Conservation (phyloP, 2,888 invertebrate species). For the Esperia sulphurella region DNA sequence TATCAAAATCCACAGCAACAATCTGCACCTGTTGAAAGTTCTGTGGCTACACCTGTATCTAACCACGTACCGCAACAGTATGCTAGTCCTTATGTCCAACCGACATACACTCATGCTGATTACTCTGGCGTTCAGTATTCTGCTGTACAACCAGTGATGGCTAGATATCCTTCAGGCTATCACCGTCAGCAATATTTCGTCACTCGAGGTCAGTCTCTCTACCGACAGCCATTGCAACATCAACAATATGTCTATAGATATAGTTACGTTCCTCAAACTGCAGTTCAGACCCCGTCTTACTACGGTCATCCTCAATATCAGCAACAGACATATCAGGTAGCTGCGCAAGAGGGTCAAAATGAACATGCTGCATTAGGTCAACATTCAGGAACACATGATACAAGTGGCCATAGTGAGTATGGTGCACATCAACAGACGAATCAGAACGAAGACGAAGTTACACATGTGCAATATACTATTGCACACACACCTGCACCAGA, state of each 20-base stretch:
- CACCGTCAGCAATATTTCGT: constrained; percentile 44
- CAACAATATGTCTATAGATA: constrained; percentile 59
- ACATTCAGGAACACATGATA: constrained; percentile 19
- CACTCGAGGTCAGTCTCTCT: constrained; percentile 45
- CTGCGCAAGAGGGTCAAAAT: constrained; percentile 23
- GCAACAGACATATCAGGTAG: constrained; percentile 38
- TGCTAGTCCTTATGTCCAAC: constrained; percentile 56
- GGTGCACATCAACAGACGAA: not conserved
- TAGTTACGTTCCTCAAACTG: constrained; percentile 47
- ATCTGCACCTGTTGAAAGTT: constrained; percentile 24
- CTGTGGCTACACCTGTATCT: constrained; percentile 20
- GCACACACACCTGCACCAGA: constrained; percentile 16
- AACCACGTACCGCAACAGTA: constrained; percentile 55
- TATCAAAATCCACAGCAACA: constrained; percentile 40
- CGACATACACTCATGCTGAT: constrained; percentile 64
- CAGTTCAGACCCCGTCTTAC: constrained; percentile 40
- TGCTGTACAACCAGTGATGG: constrained; percentile 72
- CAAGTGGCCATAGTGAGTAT: not conserved
- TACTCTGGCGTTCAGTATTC: constrained; percentile 70
- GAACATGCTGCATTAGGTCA: constrained; percentile 15
- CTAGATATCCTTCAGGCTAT: constrained; percentile 60
- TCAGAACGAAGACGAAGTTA: constrained; percentile 2
- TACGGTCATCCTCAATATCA: constrained; percentile 40
- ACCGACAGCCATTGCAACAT: constrained; percentile 47
- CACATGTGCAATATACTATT: constrained; percentile 26